Evolutionary conservation across 2,797 vertebrate genomes (phyloP).

Genomic region (Myiotriccus ornatus): DNA sequence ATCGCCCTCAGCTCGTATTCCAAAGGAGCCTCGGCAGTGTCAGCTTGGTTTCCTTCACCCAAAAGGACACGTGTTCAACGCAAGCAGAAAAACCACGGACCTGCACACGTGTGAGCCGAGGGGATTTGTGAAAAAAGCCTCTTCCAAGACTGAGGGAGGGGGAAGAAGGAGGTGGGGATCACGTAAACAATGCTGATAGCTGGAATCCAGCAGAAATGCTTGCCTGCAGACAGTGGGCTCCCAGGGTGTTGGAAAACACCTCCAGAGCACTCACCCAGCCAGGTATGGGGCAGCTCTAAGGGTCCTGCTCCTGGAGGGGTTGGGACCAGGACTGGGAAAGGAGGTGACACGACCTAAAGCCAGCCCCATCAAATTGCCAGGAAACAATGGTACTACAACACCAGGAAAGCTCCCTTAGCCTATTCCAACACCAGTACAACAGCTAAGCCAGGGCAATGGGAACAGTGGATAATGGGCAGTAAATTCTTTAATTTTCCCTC

Average conservation of each 20-base stretch:
- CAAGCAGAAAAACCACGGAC: fast-evolving
- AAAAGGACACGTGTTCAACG: fast-evolving
- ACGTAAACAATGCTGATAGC: fast-evolving
- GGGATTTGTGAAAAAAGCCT: neutral
- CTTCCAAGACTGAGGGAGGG: too few relatives aligned
- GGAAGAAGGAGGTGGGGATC: too few relatives aligned
- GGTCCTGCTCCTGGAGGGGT: neutral
- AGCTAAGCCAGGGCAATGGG: fast-evolving
- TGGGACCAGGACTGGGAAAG: fast-evolving
- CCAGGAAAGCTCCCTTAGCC: neutral
- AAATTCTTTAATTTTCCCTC: neutral
- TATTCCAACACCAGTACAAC: neutral
- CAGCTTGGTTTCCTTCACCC: neutral
- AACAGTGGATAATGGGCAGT: fast-evolving
- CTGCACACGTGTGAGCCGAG: fast-evolving
- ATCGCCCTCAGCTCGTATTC: neutral
- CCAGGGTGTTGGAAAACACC: neutral
- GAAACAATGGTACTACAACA: neutral
- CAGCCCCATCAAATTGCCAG: neutral
- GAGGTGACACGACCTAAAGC: fast-evolving
- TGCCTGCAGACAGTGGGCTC: fast-evolving
- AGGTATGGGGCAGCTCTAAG: neutral
- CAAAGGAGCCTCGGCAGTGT: neutral
- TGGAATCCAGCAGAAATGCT: fast-evolving
- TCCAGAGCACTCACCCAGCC: too few relatives aligned